Percentiles rank a stretch among this genome's conserved stretches.
These are phyloP conservation scores for Melinopterus prodromus DNA, from an alignment of 2,888 invertebrate species.

Conservation along the genomic window DNA sequence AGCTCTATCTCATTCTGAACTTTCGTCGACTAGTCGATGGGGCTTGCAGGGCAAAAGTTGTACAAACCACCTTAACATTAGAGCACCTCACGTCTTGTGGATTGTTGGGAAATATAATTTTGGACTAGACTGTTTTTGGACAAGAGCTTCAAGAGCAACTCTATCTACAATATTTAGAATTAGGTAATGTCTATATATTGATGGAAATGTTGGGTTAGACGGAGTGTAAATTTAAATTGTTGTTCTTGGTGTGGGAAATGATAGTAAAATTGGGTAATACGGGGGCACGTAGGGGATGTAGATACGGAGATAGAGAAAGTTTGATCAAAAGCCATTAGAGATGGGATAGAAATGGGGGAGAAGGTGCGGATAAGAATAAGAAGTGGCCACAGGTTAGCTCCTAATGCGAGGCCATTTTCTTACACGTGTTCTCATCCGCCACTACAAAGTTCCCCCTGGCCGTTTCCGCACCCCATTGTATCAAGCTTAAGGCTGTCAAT, in stretches of 20 bases:
- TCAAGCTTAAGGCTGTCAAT: conserved; percentile 4
- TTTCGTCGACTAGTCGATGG: too few relatives aligned
- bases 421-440: conserved; percentile 20
- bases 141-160: too few relatives aligned
- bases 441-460: background rate
- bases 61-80: too few relatives aligned
- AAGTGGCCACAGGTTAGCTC: conserved; percentile 20
- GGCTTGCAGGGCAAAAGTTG: too few relatives aligned
- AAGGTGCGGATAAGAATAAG: conserved; percentile 7
- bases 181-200: too few relatives aligned
- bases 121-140: too few relatives aligned
- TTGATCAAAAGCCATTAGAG: background rate
- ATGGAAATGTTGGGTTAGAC: too few relatives aligned
- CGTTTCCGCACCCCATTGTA: conserved; percentile 4
- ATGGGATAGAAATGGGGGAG: background rate
- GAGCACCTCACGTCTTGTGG: too few relatives aligned
- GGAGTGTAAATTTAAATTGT: too few relatives aligned
- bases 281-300: background rate
- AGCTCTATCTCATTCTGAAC: too few relatives aligned
- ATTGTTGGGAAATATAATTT: too few relatives aligned
- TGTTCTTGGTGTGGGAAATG: background rate
- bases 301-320: background rate
- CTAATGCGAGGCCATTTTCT: conserved; percentile 24
- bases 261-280: background rate
- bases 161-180: too few relatives aligned